Evolutionary conservation across 2,113 vertebrate genomes (phyloP), one percentile per base, ranked within the genome.

Genomic region (Triplophysa rosa): DNA sequence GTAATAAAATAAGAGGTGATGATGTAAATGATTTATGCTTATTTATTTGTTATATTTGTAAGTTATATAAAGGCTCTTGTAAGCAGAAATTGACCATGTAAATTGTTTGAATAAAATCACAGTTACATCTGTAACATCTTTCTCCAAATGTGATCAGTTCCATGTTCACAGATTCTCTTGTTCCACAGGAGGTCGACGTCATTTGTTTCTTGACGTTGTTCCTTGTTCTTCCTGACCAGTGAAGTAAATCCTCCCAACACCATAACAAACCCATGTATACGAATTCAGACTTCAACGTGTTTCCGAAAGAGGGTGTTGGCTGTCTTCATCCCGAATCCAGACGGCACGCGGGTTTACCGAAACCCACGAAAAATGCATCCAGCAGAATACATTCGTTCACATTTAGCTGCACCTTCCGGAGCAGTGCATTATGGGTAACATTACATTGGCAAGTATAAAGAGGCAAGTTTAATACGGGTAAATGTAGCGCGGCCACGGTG

Each of bases 381-480:
- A 33, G 26, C 17, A 29, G 47, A 33, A 13, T 54, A 49, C 3
- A 56, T 45, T 37, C 40, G 1, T 62, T 62, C 58, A 29, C 40
- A 74, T 63, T 74, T 63, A 63, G 21, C 58, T 63, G 23, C n/a
- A 29, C 29, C 47, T 59, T 29, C 64, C 74, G 37, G 1, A 71
- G 58, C 11, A n/a, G 64, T 66, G 56, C 69, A 62, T 47, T 86
- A 82, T 67, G 67, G 37, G 19, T 67, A 71, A 66, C 49, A 74
- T 54, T 81, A 77, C 24, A 67, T 71, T 69, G 67, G 45, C 63
- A 17, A 66, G 26, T 77, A 68, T 37, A 37, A 37, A 69, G 75
- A 82, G 78, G 79, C 58, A 82, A 79, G 80, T 65, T 90, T 82
- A 92, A 70, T 84, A 88, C 0, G 89, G 93, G 76, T 92, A 89